Base-by-base conservation (phyloP, 92 coral and sea anemone species). In the Micromussa lordhowensis region DNA sequence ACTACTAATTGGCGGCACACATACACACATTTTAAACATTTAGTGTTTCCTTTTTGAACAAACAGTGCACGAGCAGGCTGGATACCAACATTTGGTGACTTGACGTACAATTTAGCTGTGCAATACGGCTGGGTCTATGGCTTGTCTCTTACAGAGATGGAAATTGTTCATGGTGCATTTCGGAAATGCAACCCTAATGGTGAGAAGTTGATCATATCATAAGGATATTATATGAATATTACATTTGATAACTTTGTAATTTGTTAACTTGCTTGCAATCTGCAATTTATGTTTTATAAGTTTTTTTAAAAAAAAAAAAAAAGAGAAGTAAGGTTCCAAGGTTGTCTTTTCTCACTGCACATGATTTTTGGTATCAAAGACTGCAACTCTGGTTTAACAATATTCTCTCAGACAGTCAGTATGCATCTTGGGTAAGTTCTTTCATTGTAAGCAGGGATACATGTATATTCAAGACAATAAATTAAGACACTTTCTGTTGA, bases 131-230 rank as follows among this genome's bases (percentile, higher is more conserved):
- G 99, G 99, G 96, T 97, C 16, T 96, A 96, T 81, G 99, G 99
- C 32, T 89, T 97, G 70, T 97, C 99, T 36, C 89, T 97, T 30
- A 97, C 99, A 75, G 99, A 97, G 85, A 97, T 97, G 99, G 99
- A 97, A 90, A 97, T 97, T 79, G 99, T 97, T 19, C 99, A 97
- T 96, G 99, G 99, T n/a, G 99, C 99, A 14, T 97, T 95, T 69
- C 93, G 99, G 5, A 96, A 92, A 82, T 97, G 99, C 83, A 97
- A 97, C 73, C 99, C 99, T 9, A 97, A 97, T 90, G 99, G 99
- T 97, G 85, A 82, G 93, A 13, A 19, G 7, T 78, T 29, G 48
- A 40, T 40, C 48, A 2, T 40, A 0, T 40, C 8, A 10, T 28
- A 34, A 28, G 14, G 53, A 26, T 19, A 77, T 5, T 19, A 77